Base-by-base conservation (phyloP, 2,113 vertebrate species). In the Triplophysa rosa region DNA sequence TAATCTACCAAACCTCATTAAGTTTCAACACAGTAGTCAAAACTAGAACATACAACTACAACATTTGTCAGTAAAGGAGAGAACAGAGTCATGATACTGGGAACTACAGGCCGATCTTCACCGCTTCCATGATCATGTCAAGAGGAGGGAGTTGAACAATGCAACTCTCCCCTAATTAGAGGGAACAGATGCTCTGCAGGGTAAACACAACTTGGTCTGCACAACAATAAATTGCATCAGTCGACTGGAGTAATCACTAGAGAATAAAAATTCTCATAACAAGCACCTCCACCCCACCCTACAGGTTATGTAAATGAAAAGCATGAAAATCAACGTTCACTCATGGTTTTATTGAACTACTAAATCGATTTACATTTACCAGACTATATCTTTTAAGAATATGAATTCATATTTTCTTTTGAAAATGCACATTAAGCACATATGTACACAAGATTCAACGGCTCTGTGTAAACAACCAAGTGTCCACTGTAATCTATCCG, bases 131-230 rank as follows among this genome's bases (percentile, higher is more conserved):
- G 24, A 63, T 80, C 33, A 56, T 69, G 61, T 80, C 47, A 67
- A 67, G 67, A 74, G 40, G 56, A 54, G 26, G 61, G 70, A 83
- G 84, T 29, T 85, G 58, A 66, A 78, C 77, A 67, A 40, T 73
- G 72, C 79, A 76, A 70, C 80, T 66, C 80, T 79, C 65, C 78
- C 77, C 77, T 82, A 77, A 80, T 83, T 82, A 86, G 59, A 82
- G 65, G 24, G 74, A 87, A 73, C 81, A 82, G 81, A 84, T 87
- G 81, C 77, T 81, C 62, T 67, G 72, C 47, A 74, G 58, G 82
- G 63, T 67, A 82, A 85, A 85, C 84, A 82, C 80, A 83, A 79
- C 77, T 79, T 86, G 77, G 83, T 82, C 79, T 73, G 78, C 77
- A 72, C 82, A 74, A 80, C 47, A 83, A 83, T 76, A 83, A 77